These are phyloP conservation scores for Caenorhabditis becei DNA, from an alignment of 2,888 invertebrate species.

Conservation along the genomic window DNA sequence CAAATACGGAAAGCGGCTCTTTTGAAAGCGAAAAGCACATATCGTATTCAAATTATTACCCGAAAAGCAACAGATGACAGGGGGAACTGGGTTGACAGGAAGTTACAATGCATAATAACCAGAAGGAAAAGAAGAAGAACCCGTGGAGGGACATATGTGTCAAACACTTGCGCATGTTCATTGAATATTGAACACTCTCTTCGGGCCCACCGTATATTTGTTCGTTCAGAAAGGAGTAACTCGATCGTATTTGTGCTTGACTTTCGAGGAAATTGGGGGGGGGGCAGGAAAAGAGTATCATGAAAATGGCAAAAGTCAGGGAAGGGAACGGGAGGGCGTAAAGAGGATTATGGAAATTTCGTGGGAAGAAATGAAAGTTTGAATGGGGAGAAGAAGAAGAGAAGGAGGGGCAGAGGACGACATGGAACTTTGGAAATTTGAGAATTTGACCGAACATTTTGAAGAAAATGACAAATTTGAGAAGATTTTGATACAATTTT, in stretches of 20 bases:
- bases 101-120: conserved; percentile 58
- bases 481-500: too few relatives aligned
- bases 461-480: too few relatives aligned
- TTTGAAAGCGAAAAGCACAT: conserved; percentile 18
- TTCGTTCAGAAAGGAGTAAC: conserved; percentile 31
- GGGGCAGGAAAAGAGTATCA: conserved; percentile 7
- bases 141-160: conserved; percentile 46
- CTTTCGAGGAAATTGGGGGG: conserved; percentile 6
- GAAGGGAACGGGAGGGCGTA: too few relatives aligned
- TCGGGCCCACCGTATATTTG: conserved; percentile 31
- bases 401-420: too few relatives aligned
- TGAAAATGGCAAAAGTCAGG: too few relatives aligned
- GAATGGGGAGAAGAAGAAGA: background rate
- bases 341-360: conserved; percentile 52
- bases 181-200: conserved; percentile 57
- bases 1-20: conserved; percentile 1
- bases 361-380: conserved; percentile 10
- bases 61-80: background rate
- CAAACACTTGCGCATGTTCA: conserved; percentile 62
- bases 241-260: conserved; percentile 22
- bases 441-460: too few relatives aligned
- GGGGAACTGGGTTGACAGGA: conserved; percentile 8
- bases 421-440: too few relatives aligned
- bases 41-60: conserved; percentile 45
- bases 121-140: background rate